Conservation (phyloP, 2,113 vertebrate genomes). For the Thomomys bottae region DNA sequence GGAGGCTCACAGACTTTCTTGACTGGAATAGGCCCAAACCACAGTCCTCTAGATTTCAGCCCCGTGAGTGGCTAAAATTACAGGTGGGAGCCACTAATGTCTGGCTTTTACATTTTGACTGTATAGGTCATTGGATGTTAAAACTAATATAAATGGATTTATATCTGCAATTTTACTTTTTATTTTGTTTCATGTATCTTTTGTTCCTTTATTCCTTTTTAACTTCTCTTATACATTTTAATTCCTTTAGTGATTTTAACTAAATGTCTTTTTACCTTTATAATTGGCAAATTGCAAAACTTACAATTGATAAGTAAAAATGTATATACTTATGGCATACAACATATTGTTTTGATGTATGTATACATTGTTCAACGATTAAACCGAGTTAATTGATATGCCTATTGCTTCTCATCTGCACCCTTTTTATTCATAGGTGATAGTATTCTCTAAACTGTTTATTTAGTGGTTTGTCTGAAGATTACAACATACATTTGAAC, state of each 20-base stretch:
- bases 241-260: constrained; percentile 31
- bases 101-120: neutral
- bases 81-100: no score
- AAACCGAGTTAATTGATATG: neutral
- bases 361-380: neutral
- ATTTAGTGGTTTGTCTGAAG: constrained; percentile 16
- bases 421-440: neutral
- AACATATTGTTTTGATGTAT: neutral
- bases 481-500: neutral
- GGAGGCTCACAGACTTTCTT: no score
- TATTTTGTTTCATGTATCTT: constrained; percentile 7
- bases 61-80: no score
- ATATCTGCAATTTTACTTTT: neutral
- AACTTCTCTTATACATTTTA: constrained; percentile 26
- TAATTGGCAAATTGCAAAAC: neutral
- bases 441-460: constrained; percentile 15
- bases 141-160: neutral
- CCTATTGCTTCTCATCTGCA: neutral
- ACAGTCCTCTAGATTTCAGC: no score
- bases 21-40: no score
- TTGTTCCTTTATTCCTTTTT: neutral
- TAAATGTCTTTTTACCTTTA: neutral
- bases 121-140: neutral
- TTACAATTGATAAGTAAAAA: neutral
- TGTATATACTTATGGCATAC: neutral